Conservation (phyloP, 2,113 vertebrate genomes). For the Odocoileus hemionus region DNA sequence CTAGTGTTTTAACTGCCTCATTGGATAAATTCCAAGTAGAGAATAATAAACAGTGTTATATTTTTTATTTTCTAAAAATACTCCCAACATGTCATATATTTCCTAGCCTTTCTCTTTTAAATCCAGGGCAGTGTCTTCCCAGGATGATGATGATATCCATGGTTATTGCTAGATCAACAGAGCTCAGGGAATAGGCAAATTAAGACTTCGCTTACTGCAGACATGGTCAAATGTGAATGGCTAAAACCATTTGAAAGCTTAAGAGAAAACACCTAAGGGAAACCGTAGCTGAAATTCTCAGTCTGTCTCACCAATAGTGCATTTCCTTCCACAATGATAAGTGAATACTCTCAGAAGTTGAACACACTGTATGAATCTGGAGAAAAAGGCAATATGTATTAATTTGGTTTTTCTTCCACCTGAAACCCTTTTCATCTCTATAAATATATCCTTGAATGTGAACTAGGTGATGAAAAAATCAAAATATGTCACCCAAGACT, state of each 20-base stretch:
- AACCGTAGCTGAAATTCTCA: neutral
- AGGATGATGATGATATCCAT: neutral
- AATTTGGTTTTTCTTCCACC: neutral
- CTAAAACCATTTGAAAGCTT: neutral
- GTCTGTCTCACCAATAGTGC: neutral
- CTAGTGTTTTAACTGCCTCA: neutral
- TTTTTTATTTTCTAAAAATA: constrained; percentile 17
- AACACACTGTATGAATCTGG: neutral
- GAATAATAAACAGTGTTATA: neutral
- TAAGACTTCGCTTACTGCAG: neutral
- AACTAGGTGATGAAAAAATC: neutral
- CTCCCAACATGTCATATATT: neutral
- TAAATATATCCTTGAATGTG: neutral
- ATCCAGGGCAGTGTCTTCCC: neutral
- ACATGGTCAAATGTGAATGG: neutral
- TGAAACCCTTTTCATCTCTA: neutral
- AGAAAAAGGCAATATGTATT: neutral
- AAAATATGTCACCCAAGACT: neutral
- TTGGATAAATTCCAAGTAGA: constrained; percentile 8
- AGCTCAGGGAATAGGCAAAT: neutral
- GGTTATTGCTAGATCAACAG: neutral
- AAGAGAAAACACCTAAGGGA: neutral
- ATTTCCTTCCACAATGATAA: constrained; percentile 13
- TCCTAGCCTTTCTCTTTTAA: neutral
- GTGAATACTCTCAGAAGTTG: neutral